phyloP scores from a whole-genome alignment of 2,888 invertebrate species.

The Nezara viridula region DNA sequence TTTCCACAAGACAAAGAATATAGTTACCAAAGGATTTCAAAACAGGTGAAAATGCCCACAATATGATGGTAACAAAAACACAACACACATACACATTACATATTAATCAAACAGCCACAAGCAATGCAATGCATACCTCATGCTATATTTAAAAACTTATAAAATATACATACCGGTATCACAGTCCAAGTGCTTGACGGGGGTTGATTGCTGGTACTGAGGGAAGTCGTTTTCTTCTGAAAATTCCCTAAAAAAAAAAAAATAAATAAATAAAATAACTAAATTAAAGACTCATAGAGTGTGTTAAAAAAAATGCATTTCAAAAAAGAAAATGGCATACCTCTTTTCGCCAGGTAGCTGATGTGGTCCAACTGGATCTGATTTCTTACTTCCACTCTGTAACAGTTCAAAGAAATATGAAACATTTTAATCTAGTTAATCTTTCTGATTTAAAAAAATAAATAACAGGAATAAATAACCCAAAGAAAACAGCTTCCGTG shows the following conservation, averaged over 20 bases:
- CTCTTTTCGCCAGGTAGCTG: slow-evolving; percentile 39
- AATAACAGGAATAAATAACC: background rate
- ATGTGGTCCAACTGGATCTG: slow-evolving; percentile 23
- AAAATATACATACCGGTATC: slow-evolving; percentile 40
- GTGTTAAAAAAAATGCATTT: background rate
- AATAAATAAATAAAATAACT: background rate
- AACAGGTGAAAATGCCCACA: background rate
- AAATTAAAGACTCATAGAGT: background rate
- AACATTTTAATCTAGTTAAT: background rate
- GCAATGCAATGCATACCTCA: slow-evolving; percentile 31
- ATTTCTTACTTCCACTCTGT: slow-evolving; percentile 35
- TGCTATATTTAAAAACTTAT: background rate
- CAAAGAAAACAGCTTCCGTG: no score
- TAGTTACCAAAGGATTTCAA: background rate
- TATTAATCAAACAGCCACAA: slow-evolving; percentile 7
- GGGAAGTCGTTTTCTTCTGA: slow-evolving; percentile 19
- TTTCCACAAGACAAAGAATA: background rate
- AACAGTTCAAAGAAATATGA: background rate
- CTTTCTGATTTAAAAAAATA: background rate
- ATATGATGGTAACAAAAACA: background rate
- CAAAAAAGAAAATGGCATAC: background rate
- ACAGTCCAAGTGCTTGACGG: background rate
- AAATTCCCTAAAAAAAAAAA: background rate
- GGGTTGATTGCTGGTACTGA: slow-evolving; percentile 19
- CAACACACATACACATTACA: background rate